Base-by-base conservation (phyloP, 2,113 vertebrate species). In the Saccopteryx leptura region DNA sequence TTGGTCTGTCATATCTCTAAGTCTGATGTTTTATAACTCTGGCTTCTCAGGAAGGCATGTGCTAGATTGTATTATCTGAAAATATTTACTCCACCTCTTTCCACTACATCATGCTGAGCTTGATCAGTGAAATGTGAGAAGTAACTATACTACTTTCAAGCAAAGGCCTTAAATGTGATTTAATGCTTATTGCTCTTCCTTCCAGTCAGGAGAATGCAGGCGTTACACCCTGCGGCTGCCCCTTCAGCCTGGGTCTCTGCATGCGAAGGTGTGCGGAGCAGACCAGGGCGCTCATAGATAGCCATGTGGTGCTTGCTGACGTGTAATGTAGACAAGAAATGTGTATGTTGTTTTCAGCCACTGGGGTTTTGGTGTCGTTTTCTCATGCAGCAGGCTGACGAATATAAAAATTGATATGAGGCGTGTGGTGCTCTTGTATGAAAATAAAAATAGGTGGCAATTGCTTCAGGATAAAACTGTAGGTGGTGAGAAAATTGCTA, bases 401-500 rank as follows among this genome's bases (percentile, higher is more conserved):
- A 26, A 63, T 68, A 78, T 11, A 83, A 91, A 94, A 94, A 52
- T 68, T 89, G 52, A 12, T 71, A 17, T 23, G 63, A 86, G 10
- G 50, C 65, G 1, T 66, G 23, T 24, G 48, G 52, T 82, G 10
- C 28, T 78, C 9, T 60, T 80, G 15, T 58, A 79, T 69, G 39
- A 93, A 88, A 95, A 83, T 66, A 56, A 84, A 84, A 69, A 39
- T 23, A 60, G 48, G 21, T 86, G 56, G 23, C 14, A 24, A 9
- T 82, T 72, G 23, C 83, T 89, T 96, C 56, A 21, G 28, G 48
- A 84, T 88, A 84, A 92, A 91, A 12, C 12, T 85, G 9, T 60
- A 33, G 24, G 58, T 78, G n/a, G 50, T 78, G 28, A 58, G 50
- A 65, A 96, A 69, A 52, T 23, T 46, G 1, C 17, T 58, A 75